Evolutionary conservation across 2,797 vertebrate species (phyloP), one percentile per base, ranked within the genome.

Genomic region (Alfaro cultratus): DNA sequence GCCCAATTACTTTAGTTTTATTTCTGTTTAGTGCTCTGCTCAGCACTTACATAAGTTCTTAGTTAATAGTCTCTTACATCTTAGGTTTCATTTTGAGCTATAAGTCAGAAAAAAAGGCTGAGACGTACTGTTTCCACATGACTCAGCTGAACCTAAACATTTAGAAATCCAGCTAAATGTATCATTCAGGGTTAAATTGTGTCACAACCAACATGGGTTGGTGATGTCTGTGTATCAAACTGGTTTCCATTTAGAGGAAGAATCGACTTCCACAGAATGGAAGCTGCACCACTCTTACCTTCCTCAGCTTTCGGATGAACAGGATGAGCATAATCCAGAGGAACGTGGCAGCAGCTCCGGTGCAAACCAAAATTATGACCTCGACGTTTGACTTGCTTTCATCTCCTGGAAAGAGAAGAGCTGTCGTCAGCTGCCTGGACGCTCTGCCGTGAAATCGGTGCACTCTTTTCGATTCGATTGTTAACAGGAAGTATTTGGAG

Each of bases 261-360:
- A 80, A 70, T 2, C 36, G 31, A 31, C n/a, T 15, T 60, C 15
- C 21, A n/a, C 67, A 71, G 41, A 29, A 41, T 21, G 10, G n/a
- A 60, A 29, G 55, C 16, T 57, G 10, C 6, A 12, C 41, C 46
- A 1, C 13, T 76, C 88, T 94, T 93, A 98, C 97, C 96, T 97
- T 99, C 87, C 97, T 95, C 9, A 99, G 93, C 81, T 98, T 99
- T 77, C 97, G 96, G 64, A 99, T 98, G 89, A 99, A 97, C 11
- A 99, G 94, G 72, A 98, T 98, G 34, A 99, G 96, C 87, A 99
- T 97, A 51, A 99, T 95, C 98, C 98, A 99, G 90, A 99, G 97
- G 91, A 98, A 97, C 0, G 97, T 98, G 34, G 97, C 97, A 1
- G 96, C 97, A 36, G 97, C 96, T 46, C 97, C 98, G 0, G 97